Percentiles rank a stretch among this genome's conserved stretches.
These are phyloP conservation scores for Bryconaethiops microstoma DNA, from an alignment of 2,797 vertebrate species.

Conservation along the genomic window DNA sequence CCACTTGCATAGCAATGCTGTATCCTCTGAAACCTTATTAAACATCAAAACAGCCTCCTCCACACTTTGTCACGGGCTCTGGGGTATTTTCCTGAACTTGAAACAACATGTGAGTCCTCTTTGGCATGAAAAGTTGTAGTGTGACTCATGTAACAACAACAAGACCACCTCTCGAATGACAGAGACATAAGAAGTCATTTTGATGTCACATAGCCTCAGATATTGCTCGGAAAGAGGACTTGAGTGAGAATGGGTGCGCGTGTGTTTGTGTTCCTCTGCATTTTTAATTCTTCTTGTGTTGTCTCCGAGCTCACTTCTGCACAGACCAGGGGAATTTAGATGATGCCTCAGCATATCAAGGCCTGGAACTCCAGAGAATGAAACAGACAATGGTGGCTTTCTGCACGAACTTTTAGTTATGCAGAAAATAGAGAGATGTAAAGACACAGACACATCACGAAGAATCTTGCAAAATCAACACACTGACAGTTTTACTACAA, in stretches of 20 bases:
- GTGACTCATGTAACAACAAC: slow-evolving; percentile 36
- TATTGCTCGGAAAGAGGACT: slow-evolving; percentile 4
- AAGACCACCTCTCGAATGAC: slow-evolving; percentile 8
- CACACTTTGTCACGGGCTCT: slow-evolving; percentile 19
- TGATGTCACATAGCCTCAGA: slow-evolving; percentile 17
- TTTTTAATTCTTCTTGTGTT: slow-evolving; percentile 21
- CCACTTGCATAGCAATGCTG: slow-evolving; percentile 27
- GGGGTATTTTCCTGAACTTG: slow-evolving; percentile 34
- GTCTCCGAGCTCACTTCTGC: slow-evolving; percentile 6
- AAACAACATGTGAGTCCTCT: slow-evolving; percentile 15
- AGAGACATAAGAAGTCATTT: slow-evolving; percentile 24
- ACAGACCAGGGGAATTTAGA: not conserved
- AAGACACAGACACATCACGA: not conserved
- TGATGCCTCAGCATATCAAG: slow-evolving; percentile 7
- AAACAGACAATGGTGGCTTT: not conserved
- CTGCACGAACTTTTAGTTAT: slow-evolving; percentile 4
- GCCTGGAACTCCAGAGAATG: not conserved
- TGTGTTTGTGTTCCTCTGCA: slow-evolving; percentile 20
- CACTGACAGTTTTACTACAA: slow-evolving; percentile 16
- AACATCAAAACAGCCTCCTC: slow-evolving; percentile 23
- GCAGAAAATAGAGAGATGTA: not conserved
- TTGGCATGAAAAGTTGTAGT: slow-evolving; percentile 5
- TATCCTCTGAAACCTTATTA: slow-evolving; percentile 31
- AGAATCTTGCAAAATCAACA: slow-evolving; percentile 20
- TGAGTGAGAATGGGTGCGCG: not conserved